These are phyloP conservation scores for Hipposideros larvatus DNA, from an alignment of 2,797 vertebrate species.

Conservation along the genomic window DNA sequence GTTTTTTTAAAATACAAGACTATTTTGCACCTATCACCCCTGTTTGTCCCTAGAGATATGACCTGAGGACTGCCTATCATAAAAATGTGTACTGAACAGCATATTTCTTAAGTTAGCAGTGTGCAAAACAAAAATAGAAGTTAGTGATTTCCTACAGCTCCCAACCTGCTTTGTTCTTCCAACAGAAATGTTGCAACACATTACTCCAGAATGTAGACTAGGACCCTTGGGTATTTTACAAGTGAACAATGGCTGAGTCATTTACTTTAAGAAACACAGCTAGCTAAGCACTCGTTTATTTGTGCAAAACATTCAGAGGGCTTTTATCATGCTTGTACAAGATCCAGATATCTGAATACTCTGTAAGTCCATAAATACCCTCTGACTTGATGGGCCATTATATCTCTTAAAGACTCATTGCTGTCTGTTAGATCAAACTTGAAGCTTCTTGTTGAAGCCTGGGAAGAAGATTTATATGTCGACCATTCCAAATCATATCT, in stretches of 20 bases:
- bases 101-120: conserved; percentile 71
- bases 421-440: conserved; percentile 73
- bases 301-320: conserved; percentile 70
- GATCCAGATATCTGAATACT: conserved; percentile 72
- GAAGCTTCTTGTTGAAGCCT: conserved; percentile 21
- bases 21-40: conserved; percentile 33
- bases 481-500: conserved; percentile 68
- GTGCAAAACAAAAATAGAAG: conserved; percentile 70
- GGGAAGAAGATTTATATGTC: conserved; percentile 76
- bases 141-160: conserved; percentile 71
- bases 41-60: conserved; percentile 53
- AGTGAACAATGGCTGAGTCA: conserved; percentile 76
- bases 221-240: conserved; percentile 74
- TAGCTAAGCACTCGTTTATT: conserved; percentile 76
- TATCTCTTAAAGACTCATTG: conserved; percentile 74
- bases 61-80: conserved; percentile 45
- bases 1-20: conserved; percentile 49
- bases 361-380: conserved; percentile 73
- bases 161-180: conserved; percentile 71
- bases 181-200: conserved; percentile 62
- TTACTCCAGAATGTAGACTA: conserved; percentile 77
- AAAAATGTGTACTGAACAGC: conserved; percentile 40
- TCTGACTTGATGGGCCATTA: conserved; percentile 63
- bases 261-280: conserved; percentile 79
- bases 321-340: conserved; percentile 77